Base-by-base conservation (phyloP, 2,888 invertebrate genomes). In the Xestoiulus laeticollis region DNA sequence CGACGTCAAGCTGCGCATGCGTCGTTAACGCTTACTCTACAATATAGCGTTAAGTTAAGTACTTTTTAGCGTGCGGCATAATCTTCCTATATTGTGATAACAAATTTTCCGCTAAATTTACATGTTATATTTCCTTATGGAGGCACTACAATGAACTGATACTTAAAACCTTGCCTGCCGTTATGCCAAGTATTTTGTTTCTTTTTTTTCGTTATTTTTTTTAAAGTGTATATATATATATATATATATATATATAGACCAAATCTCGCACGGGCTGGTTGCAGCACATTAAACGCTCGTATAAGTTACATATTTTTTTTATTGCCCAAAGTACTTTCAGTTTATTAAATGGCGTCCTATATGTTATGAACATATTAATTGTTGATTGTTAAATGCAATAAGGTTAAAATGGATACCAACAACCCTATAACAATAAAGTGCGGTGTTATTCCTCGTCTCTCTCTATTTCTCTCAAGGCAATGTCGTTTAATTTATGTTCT, bases 321-420 rank as follows among this genome's bases (percentile, higher is more conserved):
- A 78, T 68, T 68, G 68, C n/a, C 78, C 78, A 0, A n/a, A 78
- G 78, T 26, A 30, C 78, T 78, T 14, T 12, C 78, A 78, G 78
- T 78, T 78, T 78, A 78, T 78, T 78, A 78, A 78, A 78, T 78
- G 78, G 30, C 78, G 78, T 26, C 12, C 78, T 30, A 22, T n/a
- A n/a, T 78, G 26, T 78, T 78, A 78, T 78, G 22, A 19, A 78
- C 78, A 26, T 26, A 78, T 78, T 78, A 78, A 22, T 68, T 26
- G 78, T 78, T 30, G 78, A 78, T 78, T 78, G 22, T 78, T 78
- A 78, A 78, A 78, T 30, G 78, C 78, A 78, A 78, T 78, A 78
- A 78, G 78, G 78, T 78, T 78, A 78, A 78, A 78, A 78, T 78
- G 78, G 78, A 78, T 78, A 78, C 30, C 78, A 78, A 78, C 78